Conservation (phyloP, 1,140 invertebrate genomes). For the Forficula auricularia region DNA sequence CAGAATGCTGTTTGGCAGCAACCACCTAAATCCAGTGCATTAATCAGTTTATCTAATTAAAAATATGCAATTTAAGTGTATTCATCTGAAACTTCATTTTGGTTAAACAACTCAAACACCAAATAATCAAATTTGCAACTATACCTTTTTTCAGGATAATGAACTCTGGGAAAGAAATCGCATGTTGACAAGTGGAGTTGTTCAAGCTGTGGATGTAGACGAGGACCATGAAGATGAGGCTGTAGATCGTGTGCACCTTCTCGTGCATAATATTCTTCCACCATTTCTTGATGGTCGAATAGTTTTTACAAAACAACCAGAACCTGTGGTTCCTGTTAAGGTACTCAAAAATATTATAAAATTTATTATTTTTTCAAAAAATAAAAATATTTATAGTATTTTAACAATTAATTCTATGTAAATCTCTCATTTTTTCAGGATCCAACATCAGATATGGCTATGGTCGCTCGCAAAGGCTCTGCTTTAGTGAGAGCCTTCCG, state of each 20-base stretch:
- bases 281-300: slow-evolving; percentile 97
- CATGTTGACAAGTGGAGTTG: slow-evolving; percentile 91
- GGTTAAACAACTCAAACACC: no score
- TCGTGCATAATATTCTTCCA: slow-evolving; percentile 97
- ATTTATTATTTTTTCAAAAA: slow-evolving; percentile 7
- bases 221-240: slow-evolving; percentile 92
- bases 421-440: slow-evolving; percentile 60
- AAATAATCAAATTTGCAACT: no score
- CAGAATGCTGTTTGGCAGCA: no score
- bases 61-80: no score
- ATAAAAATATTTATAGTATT: no score
- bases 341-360: slow-evolving; percentile 14
- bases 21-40: no score
- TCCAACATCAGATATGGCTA: slow-evolving; percentile 93
- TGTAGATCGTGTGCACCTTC: slow-evolving; percentile 73
- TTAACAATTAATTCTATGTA: no score
- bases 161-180: slow-evolving; percentile 97
- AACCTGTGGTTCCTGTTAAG: slow-evolving; percentile 78
- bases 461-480: slow-evolving; percentile 90
- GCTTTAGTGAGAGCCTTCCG: slow-evolving; percentile 72
- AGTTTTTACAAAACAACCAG: slow-evolving; percentile 97
- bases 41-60: no score
- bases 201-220: slow-evolving; percentile 73
- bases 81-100: no score
- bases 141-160: slow-evolving; percentile 60